Evolutionary conservation across 2,888 invertebrate species (phyloP).

Genomic region (Oscheius onirici): DNA sequence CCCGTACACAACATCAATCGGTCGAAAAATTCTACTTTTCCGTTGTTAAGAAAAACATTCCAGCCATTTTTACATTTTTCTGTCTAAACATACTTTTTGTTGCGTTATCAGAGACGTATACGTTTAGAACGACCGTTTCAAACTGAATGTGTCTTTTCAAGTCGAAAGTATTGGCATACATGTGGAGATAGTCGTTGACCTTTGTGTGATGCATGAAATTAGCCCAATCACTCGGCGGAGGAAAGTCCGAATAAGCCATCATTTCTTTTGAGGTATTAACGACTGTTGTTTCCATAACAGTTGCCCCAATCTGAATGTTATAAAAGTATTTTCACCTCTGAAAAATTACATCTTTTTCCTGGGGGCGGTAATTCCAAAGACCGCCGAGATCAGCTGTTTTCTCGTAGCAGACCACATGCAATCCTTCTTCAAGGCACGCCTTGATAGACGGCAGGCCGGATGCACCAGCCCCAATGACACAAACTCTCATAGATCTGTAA

Average conservation of each 20-base stretch:
- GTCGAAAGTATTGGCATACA: constrained; percentile 62
- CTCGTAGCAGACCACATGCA: constrained; percentile 68
- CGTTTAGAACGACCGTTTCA: constrained; percentile 65
- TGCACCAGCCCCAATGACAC: constrained; percentile 69
- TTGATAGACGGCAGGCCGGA: constrained; percentile 69
- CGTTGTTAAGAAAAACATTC: constrained; percentile 50
- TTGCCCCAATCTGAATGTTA: constrained; percentile 55
- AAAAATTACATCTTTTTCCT: constrained; percentile 41
- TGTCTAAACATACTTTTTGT: constrained; percentile 30
- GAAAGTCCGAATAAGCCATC: constrained; percentile 72
- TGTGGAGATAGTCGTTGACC: constrained; percentile 63
- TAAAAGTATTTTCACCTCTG: background rate
- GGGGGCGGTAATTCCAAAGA: constrained; percentile 70
- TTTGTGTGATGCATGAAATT: constrained; percentile 68
- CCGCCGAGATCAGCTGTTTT: constrained; percentile 65
- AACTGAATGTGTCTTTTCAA: constrained; percentile 64
- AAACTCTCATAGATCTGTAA: constrained; percentile 51
- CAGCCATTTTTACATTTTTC: constrained; percentile 49
- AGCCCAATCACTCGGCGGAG: constrained; percentile 61
- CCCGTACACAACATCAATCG: constrained; percentile 75
- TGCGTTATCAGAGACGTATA: constrained; percentile 26
- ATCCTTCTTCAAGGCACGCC: constrained; percentile 64
- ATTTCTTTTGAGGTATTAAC: constrained; percentile 74
- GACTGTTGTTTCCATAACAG: constrained; percentile 72
- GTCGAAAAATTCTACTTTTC: constrained; percentile 71